Conservation (phyloP, 2,113 vertebrate genomes). For the Struthidea cinerea region DNA sequence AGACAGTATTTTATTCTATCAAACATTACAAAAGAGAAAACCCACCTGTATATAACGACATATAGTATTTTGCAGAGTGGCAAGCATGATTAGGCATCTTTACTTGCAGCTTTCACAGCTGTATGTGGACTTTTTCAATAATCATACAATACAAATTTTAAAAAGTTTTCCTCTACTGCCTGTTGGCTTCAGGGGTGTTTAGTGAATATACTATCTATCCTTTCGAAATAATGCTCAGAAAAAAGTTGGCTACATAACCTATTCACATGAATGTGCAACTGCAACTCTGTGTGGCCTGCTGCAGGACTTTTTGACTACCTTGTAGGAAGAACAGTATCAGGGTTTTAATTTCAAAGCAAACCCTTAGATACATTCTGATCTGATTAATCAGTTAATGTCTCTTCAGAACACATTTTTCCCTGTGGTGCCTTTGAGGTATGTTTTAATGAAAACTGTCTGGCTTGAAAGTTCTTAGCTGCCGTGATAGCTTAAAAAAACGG, state of each 20-base stretch:
- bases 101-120: background rate
- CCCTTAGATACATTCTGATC: background rate
- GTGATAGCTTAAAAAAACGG: background rate
- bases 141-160: background rate
- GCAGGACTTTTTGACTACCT: background rate
- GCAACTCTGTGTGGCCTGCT: background rate
- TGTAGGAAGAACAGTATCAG: background rate
- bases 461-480: background rate
- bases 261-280: background rate
- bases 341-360: conserved; percentile 30
- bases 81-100: background rate
- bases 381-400: background rate
- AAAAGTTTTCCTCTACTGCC: background rate
- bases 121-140: background rate
- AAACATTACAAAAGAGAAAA: background rate
- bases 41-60: background rate
- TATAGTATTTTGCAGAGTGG: background rate
- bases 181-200: background rate
- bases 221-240: background rate
- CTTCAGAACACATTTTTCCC: background rate
- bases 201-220: background rate
- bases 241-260: background rate
- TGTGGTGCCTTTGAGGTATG: background rate
- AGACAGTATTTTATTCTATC: background rate
- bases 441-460: conserved; percentile 19